Evolutionary conservation across 2,113 vertebrate genomes (phyloP).

Genomic region (Sorex araneus): DNA sequence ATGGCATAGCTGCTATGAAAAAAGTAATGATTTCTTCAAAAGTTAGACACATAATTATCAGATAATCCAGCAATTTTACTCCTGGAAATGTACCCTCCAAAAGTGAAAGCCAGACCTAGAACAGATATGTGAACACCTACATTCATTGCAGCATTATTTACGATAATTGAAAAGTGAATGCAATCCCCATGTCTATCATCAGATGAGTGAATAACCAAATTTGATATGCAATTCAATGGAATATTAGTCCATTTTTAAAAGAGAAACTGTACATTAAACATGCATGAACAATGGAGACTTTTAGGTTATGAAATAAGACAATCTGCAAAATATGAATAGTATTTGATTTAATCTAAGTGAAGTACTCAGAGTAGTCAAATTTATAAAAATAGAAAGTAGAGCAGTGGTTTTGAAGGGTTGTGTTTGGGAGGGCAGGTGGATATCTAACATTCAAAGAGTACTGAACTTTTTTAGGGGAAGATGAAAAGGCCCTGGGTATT

Average conservation of each 20-base stretch:
- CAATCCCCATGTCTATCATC: neutral
- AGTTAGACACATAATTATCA: neutral
- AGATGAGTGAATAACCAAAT: constrained; percentile 5
- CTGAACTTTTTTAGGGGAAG: neutral
- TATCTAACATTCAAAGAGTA: neutral
- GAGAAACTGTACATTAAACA: neutral
- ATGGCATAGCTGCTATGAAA: neutral
- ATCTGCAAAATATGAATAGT: neutral
- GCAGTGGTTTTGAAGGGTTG: neutral
- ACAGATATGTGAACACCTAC: neutral
- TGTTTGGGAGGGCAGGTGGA: too few species aligned
- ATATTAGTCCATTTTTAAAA: constrained; percentile 19
- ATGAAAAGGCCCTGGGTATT: neutral
- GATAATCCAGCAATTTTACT: neutral
- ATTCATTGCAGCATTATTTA: neutral
- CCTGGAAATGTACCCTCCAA: neutral
- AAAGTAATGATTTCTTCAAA: neutral
- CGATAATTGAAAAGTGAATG: neutral
- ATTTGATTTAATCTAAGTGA: neutral
- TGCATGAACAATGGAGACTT: neutral
- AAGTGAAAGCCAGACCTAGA: neutral
- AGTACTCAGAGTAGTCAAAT: neutral
- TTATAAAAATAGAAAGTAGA: neutral
- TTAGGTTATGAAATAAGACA: neutral
- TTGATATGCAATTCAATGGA: neutral